Evolutionary conservation across 2,797 vertebrate genomes (phyloP).

Genomic region (Loriculus beryllinus): DNA sequence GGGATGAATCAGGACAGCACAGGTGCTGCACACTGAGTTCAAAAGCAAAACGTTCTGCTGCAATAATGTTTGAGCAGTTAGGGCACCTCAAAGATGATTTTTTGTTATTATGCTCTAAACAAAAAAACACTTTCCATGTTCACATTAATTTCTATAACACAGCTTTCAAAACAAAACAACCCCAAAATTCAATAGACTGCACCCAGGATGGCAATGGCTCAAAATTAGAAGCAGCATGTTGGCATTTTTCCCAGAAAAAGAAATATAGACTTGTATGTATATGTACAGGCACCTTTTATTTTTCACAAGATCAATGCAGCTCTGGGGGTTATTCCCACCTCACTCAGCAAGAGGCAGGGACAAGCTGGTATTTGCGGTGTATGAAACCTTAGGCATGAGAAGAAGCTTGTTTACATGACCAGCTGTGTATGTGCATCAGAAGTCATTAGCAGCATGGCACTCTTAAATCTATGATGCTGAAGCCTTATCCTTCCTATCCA

Average conservation of each 20-base stretch:
- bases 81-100: background rate
- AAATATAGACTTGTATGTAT: background rate
- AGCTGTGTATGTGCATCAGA: background rate
- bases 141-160: slow-evolving; percentile 40
- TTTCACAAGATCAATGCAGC: background rate
- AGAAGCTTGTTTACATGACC: background rate
- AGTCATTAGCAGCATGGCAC: background rate
- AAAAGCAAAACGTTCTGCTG: background rate
- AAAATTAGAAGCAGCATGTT: slow-evolving; percentile 13
- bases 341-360: background rate
- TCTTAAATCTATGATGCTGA: background rate
- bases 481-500: background rate
- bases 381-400: background rate
- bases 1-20: slow-evolving; percentile 2
- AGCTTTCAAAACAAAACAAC: slow-evolving; percentile 38
- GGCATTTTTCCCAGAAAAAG: slow-evolving; percentile 18
- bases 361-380: background rate
- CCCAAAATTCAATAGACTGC: slow-evolving; percentile 14
- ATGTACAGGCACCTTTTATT: background rate
- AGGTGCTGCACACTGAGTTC: background rate
- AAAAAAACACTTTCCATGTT: slow-evolving; percentile 5
- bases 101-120: background rate
- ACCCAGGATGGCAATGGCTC: slow-evolving; percentile 18
- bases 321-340: background rate
- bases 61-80: slow-evolving; percentile 12